Base-by-base conservation (phyloP, 2,113 vertebrate genomes). In the Paratilapia polleni region DNA sequence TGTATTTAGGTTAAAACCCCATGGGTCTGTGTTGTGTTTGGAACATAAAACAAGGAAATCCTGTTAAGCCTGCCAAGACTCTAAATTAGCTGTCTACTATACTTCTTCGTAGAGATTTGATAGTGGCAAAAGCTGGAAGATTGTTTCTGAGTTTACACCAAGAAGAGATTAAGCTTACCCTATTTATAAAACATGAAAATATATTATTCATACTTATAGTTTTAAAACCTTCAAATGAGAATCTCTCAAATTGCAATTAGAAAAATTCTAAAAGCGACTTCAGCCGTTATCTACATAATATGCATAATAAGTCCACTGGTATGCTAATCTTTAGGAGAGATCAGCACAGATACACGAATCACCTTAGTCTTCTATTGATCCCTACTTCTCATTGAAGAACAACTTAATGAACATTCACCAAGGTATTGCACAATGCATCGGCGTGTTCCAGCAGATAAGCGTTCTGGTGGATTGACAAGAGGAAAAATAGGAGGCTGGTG, bases 351-450 rank as follows among this genome's bases (percentile, higher is more conserved):
- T 85, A 87, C 84, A 89, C 93, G 91, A 93, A 93, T 93, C 88
- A 89, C 91, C 87, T 57, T 47, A 78, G 78, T 77, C 70, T 78
- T n/a, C 28, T 88, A 96, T 94, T 81, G 94, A 96, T 94, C 81
- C 66, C 24, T 47, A 57, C 75, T 76, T 87, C 88, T 94, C 92
- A 93, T 93, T 93, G 79, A 93, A 94, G 95, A 95, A 95, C 93
- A 95, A 94, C 93, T 94, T 95, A 96, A 96, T 95, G 93, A 94
- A 93, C 94, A 95, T 94, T 94, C 62, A 70, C 89, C 88, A 78
- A 91, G 84, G 87, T 82, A 81, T 92, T 90, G 83, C 93, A 93
- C 90, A 92, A 94, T 93, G 87, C 89, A 92, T 89, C 90, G 88
- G 85, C 60, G 80, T 91, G 93, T 91, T 93, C 88, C 86, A 68